Base-by-base conservation (phyloP, 2,888 invertebrate species). In the Plebejus melissa region DNA sequence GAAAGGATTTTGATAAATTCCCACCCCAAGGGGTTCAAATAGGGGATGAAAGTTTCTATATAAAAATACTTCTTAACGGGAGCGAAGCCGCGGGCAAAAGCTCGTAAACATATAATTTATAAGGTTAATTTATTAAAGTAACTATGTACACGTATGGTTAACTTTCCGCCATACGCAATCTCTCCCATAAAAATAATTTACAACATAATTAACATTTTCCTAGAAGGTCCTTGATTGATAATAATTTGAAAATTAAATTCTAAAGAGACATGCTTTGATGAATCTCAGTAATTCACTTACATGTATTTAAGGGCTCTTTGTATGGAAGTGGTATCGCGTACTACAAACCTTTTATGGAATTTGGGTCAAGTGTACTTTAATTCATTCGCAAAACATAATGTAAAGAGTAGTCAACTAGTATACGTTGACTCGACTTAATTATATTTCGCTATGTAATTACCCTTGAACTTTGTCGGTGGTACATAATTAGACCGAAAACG, bases 301-400 rank as follows among this genome's bases (percentile, higher is more conserved):
- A 28, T 28, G 54, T 16, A 54, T 54, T 46, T 54, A 54, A 60
- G 28, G 28, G 60, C 60, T 60, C 11, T 74, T 28, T 74, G 72
- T n/a, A 74, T 54, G 60, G 28, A 11, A 11, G 28, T 28, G 9
- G 28, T 11, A 60, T 60, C 28, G 60, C 28, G 60, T 60, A 28
- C 60, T 60, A 28, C 60, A 60, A 60, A 60, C 60, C 36, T 74
- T 74, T 58, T 74, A 70, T 1, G 38, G 38, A 3, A 79, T 74
- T 76, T 77, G 74, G 79, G 79, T 78, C 76, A 76, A 79, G 76
- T 77, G 75, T 74, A 74, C 71, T 77, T 72, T 22, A 76, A 77
- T 77, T 74, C 22, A 38, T 41, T 70, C 41, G 41, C 70, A 70
- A 41, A n/a, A 70, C 11, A 60, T 22, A 22, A 22, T 60, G 60